Evolutionary conservation across 1,140 invertebrate species (phyloP).

Genomic region (Metopolophium dirhodum): DNA sequence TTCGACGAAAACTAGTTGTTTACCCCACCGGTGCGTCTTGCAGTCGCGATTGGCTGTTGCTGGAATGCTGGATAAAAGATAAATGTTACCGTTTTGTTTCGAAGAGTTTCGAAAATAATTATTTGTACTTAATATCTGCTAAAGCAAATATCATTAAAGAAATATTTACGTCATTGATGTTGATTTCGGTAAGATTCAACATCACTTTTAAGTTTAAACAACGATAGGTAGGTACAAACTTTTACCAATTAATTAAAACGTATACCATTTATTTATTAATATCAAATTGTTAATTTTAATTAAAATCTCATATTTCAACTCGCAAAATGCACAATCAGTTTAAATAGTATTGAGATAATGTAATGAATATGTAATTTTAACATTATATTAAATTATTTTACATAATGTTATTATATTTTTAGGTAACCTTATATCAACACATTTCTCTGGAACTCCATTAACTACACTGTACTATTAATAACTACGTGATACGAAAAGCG

Average conservation of each 20-base stretch:
- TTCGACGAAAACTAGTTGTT: background rate
- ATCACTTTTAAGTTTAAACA: constrained; percentile 12
- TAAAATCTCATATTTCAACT: constrained; percentile 4
- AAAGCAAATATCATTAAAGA: background rate
- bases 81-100: background rate
- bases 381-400: background rate
- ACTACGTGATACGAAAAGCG: background rate
- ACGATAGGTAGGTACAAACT: background rate
- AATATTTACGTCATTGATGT: background rate
- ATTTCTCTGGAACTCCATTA: too few species aligned
- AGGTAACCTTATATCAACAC: background rate
- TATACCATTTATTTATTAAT: background rate
- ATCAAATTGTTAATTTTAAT: background rate
- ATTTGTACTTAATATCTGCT: background rate
- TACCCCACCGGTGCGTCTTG: background rate
- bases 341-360: background rate
- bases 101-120: background rate
- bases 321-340: background rate
- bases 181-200: background rate
- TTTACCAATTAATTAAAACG: constrained; percentile 28
- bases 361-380: background rate
- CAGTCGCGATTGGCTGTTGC: background rate
- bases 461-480: too few species aligned
- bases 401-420: background rate
- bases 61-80: background rate